Percentiles rank a stretch among this genome's conserved stretches.
These are phyloP conservation scores for Mormyrus lacerda DNA, from an alignment of 2,113 vertebrate genomes.

Conservation along the genomic window DNA sequence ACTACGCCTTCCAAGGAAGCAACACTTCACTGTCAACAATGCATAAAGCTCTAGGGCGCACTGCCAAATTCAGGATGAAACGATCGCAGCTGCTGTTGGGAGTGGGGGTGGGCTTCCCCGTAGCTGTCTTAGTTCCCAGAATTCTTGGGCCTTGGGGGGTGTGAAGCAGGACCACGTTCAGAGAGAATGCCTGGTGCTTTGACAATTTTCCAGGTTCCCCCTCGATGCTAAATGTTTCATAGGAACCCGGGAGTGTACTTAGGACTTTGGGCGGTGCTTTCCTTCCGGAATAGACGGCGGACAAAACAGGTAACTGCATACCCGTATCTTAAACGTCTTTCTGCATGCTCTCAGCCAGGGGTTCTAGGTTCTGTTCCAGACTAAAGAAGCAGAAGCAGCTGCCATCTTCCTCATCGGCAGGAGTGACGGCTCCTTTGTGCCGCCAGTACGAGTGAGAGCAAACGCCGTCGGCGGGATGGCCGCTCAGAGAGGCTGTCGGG, in stretches of 20 bases:
- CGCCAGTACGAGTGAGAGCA: neutral
- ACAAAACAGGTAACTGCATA: neutral
- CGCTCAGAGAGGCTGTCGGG: neutral
- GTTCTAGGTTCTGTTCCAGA: neutral
- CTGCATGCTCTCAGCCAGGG: neutral
- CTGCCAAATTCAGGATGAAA: constrained; percentile 17
- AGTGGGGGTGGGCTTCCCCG: neutral
- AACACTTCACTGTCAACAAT: neutral
- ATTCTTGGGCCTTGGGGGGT: neutral
- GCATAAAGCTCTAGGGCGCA: neutral
- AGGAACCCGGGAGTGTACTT: neutral
- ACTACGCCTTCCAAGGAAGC: neutral
- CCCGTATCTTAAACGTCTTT: neutral
- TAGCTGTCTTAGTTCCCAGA: neutral
- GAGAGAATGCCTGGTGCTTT: neutral
- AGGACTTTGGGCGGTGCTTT: neutral
- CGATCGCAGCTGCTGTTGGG: neutral
- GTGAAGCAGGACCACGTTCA: neutral
- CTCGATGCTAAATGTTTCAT: neutral
- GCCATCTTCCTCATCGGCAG: constrained; percentile 7
- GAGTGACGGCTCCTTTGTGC: neutral
- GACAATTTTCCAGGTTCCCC: neutral
- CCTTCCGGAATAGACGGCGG: neutral
- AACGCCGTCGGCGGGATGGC: neutral
- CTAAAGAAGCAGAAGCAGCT: neutral